Percentiles rank a stretch among this genome's conserved stretches.
Evolutionary conservation across 64 coral and sea anemone species (phyloP).

Genomic region (Porites australiensis): DNA sequence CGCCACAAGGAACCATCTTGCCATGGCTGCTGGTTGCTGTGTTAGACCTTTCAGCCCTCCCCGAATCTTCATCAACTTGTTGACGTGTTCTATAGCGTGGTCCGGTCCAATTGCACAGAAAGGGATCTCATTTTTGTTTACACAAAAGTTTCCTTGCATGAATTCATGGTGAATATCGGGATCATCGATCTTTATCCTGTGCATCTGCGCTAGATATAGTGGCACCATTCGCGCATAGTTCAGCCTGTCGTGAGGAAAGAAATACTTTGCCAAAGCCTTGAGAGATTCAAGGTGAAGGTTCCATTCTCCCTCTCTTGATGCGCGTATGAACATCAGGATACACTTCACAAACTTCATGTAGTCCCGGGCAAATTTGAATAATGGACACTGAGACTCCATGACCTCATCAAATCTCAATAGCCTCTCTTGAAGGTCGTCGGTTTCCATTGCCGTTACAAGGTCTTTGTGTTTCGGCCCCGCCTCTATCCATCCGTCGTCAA

Average conservation of each 20-base stretch:
- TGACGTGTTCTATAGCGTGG: conserved; percentile 58
- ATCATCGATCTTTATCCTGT: neutral
- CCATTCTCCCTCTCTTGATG: conserved; percentile 18
- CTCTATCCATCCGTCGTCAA: too few species aligned
- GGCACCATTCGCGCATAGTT: conserved; percentile 48
- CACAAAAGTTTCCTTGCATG: conserved; percentile 27
- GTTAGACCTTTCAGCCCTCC: conserved; percentile 60
- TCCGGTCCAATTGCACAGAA: conserved; percentile 70
- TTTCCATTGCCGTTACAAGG: too few species aligned
- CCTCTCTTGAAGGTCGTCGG: neutral
- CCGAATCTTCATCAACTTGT: conserved; percentile 67
- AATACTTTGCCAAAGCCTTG: conserved; percentile 45
- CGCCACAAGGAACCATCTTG: conserved; percentile 12
- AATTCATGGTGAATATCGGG: neutral
- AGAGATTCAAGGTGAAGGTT: conserved; percentile 53
- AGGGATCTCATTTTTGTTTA: conserved; percentile 73
- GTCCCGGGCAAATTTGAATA: neutral
- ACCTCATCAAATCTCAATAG: neutral
- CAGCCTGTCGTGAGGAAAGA: conserved; percentile 36
- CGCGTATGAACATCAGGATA: neutral
- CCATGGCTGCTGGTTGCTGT: conserved; percentile 31
- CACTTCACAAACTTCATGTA: neutral
- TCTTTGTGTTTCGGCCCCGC: too few species aligned
- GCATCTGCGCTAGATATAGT: conserved; percentile 35
- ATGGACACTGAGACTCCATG: neutral